Evolutionary conservation across 1,140 invertebrate genomes (phyloP).

Genomic region (Manduca sexta): DNA sequence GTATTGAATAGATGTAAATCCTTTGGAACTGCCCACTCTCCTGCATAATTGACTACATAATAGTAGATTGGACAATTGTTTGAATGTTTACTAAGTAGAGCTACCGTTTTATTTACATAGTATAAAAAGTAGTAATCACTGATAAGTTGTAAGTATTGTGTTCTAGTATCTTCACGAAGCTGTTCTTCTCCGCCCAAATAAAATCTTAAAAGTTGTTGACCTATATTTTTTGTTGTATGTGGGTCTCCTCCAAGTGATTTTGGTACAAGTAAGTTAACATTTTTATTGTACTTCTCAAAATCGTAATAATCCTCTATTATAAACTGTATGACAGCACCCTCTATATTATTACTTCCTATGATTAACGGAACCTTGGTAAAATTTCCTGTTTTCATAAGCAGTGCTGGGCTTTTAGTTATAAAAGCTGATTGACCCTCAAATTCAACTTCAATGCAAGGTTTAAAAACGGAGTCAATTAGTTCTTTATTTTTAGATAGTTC

Average conservation of each 20-base stretch:
- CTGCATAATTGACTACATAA: conserved; percentile 50
- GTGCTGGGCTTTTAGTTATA: conserved; percentile 41
- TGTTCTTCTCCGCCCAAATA: conserved; percentile 38
- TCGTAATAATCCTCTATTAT: conserved; percentile 39
- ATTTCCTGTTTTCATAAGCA: conserved; percentile 52
- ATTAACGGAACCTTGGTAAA: conserved; percentile 60
- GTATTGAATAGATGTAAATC: conserved; percentile 35
- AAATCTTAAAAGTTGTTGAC: conserved; percentile 45
- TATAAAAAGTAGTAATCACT: conserved; percentile 58
- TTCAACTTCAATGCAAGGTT: conserved; percentile 56
- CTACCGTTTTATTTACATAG: conserved; percentile 51
- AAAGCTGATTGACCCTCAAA: conserved; percentile 56
- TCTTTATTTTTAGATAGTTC: conserved; percentile 14
- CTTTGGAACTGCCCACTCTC: conserved; percentile 47
- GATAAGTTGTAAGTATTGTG: conserved; percentile 48
- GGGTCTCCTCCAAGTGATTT: conserved; percentile 32
- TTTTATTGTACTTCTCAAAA: conserved; percentile 46
- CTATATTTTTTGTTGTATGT: conserved; percentile 33
- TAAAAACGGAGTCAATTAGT: conserved; percentile 43
- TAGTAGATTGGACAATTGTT: conserved; percentile 49
- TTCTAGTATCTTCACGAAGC: conserved; percentile 33
- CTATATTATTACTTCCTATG: conserved; percentile 53
- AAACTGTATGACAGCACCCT: conserved; percentile 35
- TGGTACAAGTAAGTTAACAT: conserved; percentile 39
- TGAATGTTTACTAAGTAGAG: conserved; percentile 35